Evolutionary conservation across 2,888 invertebrate genomes (phyloP), one percentile per base, ranked within the genome.

Genomic region (Antitype chi): DNA sequence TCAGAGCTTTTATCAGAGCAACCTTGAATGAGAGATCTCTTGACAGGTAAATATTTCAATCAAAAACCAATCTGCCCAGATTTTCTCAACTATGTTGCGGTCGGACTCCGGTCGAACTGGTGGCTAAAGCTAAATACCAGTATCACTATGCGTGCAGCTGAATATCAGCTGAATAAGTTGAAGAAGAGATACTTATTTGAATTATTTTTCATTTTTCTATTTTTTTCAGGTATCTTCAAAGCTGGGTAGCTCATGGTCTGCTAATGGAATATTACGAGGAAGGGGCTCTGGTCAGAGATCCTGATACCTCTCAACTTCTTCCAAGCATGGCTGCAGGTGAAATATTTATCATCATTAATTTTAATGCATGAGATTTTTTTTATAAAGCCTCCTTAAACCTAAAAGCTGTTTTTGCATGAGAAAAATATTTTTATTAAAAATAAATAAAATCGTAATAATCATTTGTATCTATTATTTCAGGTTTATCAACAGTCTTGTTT

Each of bases 1-100:
- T 98, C 38, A 97, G 98, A 90, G 99, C 99, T 43, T 99, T 99
- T 97, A 97, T 99, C 49, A 97, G 99, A 84, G 98, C 99, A 28
- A 97, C 99, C 7, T 97, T 99, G 43, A 99, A 99, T 96, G 99
- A 99, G 93, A 97, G 98, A 88, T 98, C 99, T 0, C 96, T 99
- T 64, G 99, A 99, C 91, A 97, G 98, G 95, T 80, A 55, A 7
- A 53, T 25, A 63, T 32, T 71, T 72, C 49, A 55, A 32, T 52
- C 1, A 8, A 47, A 43, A 62, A 32, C 7, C 7, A 32, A 60
- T 60, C 32, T 13, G 32, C 32, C 6, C 6, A 23, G 60, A 6
- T 60, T 23, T 32, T 60, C 6, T 7, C 6, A 60, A 32, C 20
- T 32, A 23, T 32, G 23, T 32, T 60, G 32, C 11, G 28, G 32